Base-by-base conservation (phyloP, 23 tunicate genomes). In the Styela plicata region DNA sequence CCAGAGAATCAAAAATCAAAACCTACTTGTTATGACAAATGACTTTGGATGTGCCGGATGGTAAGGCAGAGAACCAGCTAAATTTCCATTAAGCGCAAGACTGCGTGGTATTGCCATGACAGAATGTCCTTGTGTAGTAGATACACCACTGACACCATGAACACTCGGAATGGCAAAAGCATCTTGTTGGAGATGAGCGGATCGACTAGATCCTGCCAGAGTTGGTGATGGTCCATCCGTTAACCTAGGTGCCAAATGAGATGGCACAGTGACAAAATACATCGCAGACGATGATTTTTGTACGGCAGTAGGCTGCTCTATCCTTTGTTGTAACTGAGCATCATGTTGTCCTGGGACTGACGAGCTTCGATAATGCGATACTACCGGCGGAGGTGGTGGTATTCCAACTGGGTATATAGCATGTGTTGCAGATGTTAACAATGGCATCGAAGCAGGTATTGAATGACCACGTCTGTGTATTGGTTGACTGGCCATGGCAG, bases 231-330 rank as follows among this genome's bases (percentile, higher is more conserved):
- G 70, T 28, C 69, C 80, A 33, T 36, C 81, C 21, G 85, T 79
- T 13, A 81, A 52, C 2, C 81, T 33, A 26, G 85, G 88, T 57
- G 94, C 85, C 67, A 79, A 31, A 63, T 84, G 85, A 74, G 85
- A 68, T 16, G 88, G 82, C n/a, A 84, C 79, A 27, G 78, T 78
- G 0, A 81, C 90, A 52, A 21, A 76, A 34, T 74, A 82, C 85
- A 53, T 33, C 19, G 79, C 52, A 63, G 62, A 22, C 18, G 80
- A 64, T 21, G 52, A 20, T 74, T 33, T 63, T 25, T 22, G 28
- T n/a, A 21, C 7, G 10, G 81, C 24, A 21, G 67, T 21, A 23
- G 66, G 27, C n/a, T 34, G 53, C 31, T 36, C 63, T 53, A n/a
- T 18, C n/a, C 53, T 69, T 69, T 36, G 2, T 34, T 57, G 31